These are phyloP conservation scores for Chaetops frenatus DNA, from an alignment of 2,113 vertebrate species.

Conservation along the genomic window DNA sequence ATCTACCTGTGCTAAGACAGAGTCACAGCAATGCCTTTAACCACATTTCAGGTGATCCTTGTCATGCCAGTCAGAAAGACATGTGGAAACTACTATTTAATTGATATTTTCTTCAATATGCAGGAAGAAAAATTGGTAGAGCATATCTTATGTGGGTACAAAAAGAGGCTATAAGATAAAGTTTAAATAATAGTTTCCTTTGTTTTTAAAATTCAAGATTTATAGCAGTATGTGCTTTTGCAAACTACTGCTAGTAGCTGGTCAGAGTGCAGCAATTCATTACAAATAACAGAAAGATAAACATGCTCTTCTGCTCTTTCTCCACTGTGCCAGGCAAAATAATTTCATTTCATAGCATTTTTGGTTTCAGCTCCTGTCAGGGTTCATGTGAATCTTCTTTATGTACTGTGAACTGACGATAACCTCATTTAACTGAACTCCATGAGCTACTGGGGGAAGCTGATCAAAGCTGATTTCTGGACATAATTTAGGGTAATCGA, in stretches of 20 bases:
- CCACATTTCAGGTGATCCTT: neutral
- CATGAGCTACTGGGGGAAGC: neutral
- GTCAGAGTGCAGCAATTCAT: neutral
- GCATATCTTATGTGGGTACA: neutral
- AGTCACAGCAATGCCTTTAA: neutral
- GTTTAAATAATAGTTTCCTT: neutral
- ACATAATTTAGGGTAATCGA: neutral
- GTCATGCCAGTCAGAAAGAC: neutral
- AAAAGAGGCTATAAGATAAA: neutral
- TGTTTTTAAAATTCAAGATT: neutral
- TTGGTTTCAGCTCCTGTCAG: neutral
- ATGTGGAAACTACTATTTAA: neutral
- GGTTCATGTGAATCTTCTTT: neutral
- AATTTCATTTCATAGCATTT: neutral
- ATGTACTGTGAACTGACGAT: neutral
- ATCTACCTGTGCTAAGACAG: neutral
- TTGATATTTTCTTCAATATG: neutral
- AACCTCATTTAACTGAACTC: neutral
- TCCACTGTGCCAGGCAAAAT: neutral
- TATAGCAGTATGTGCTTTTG: neutral
- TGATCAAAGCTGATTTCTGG: neutral
- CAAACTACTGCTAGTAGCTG: neutral
- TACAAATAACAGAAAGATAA: neutral
- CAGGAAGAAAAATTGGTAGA: neutral
- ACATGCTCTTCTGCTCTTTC: neutral